Evolutionary conservation across 2,113 vertebrate genomes (phyloP).

Genomic region (Camelus bactrianus): DNA sequence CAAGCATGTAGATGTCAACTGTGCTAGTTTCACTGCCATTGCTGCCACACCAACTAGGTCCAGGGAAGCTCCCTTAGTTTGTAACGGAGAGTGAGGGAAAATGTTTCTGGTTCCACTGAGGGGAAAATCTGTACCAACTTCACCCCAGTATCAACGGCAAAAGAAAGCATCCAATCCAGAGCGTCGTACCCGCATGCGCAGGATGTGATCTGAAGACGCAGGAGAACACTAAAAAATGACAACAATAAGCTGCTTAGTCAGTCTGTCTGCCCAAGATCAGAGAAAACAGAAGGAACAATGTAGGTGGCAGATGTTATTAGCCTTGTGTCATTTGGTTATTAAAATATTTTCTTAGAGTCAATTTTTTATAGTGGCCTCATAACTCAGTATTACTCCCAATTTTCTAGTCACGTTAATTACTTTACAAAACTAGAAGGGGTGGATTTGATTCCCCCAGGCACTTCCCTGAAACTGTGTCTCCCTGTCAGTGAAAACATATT

Average conservation of each 20-base stretch:
- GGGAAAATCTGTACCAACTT: background rate
- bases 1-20: background rate
- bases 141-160: background rate
- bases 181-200: background rate
- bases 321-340: background rate
- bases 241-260: background rate
- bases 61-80: background rate
- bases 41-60: background rate
- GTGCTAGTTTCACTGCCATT: background rate
- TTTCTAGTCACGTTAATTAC: slow-evolving; percentile 1
- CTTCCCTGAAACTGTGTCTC: background rate
- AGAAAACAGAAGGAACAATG: background rate
- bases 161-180: background rate
- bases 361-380: background rate
- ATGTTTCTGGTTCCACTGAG: background rate
- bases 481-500: background rate
- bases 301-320: background rate
- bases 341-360: background rate
- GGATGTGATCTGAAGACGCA: background rate
- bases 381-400: background rate
- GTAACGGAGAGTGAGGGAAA: background rate
- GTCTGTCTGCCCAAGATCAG: background rate
- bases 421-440: slow-evolving; percentile 25
- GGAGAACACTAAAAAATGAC: background rate
- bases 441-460: background rate